Percentiles rank a stretch among this genome's conserved stretches.
Evolutionary conservation across 2,888 invertebrate species (phyloP).

Genomic region (Tetragnatha montana): DNA sequence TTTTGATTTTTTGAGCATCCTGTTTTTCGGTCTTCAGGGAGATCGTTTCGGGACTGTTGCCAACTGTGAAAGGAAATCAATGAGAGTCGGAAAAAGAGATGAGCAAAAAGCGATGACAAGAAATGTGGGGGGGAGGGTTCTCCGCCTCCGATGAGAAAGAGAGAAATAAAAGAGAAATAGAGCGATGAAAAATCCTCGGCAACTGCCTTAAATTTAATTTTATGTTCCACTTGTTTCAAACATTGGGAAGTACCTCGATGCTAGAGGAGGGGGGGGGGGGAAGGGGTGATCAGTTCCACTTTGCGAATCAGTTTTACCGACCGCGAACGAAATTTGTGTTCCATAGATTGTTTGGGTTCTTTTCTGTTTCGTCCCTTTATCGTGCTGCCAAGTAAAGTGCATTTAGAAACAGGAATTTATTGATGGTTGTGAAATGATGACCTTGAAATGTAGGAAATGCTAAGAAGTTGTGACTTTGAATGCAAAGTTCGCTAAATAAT

Average conservation of each 20-base stretch:
- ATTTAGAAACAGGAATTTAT: background rate
- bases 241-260: conserved; percentile 13
- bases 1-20: background rate
- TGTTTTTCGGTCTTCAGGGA: background rate
- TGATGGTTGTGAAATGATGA: background rate
- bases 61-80: conserved; percentile 43
- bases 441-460: background rate
- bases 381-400: background rate
- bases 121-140: background rate
- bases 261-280: background rate
- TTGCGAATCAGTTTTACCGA: conserved; percentile 49
- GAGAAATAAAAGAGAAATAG: conserved; percentile 34
- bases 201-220: conserved; percentile 61
- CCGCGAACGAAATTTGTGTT: conserved; percentile 39
- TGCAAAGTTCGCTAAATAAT: background rate
- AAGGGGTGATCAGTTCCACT: conserved; percentile 44
- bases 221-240: conserved; percentile 57
- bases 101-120: conserved; percentile 18
- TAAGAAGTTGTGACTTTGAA: background rate
- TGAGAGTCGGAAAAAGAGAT: conserved; percentile 7
- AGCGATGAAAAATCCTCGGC: conserved; percentile 20
- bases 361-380: background rate
- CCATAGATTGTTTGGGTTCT: conserved; percentile 45
- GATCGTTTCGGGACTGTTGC: conserved; percentile 34
- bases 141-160: background rate